Base-by-base conservation (phyloP, 1,140 invertebrate species). In the Gonioctena quinquepunctata region DNA sequence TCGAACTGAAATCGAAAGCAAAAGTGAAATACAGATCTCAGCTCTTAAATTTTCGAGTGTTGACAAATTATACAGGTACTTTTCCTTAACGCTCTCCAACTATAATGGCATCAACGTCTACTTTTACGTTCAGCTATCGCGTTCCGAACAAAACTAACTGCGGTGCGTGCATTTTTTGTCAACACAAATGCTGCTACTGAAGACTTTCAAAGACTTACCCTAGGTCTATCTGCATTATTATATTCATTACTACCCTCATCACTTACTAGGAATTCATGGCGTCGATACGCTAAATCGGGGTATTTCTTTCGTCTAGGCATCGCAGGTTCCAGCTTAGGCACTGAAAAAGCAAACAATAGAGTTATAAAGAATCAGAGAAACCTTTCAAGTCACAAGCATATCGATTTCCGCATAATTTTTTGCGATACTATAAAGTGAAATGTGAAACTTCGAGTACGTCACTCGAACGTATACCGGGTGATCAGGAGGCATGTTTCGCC, bases 291-390 rank as follows among this genome's bases (percentile, higher is more conserved):
- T 78, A 94, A 87, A 75, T 93, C 92, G 42, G 93, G 93, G 82
- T 92, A 92, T 86, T 95, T 94, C 88, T 94, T 94, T 78, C 92
- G 88, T 69, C 93, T 89, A 68, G 92, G 92, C 83, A 95, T 88
- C 68, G 92, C 90, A 68, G 93, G 93, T 84, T 94, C 93, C 85
- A 91, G 87, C 22, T 85, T 86, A 27, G 85, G 83, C 69, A 85
- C 87, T 88, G 84, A 69, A 87, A 68, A 16, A 66, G 60, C 28
- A 33, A 61, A 49, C 33, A 42, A 3, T n/a, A n/a, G 13, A n/a
- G 33, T 42, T 42, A n/a, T n/a, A 42, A 42, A 8, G 28, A 11
- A 42, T n/a, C n/a, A n/a, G n/a, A n/a, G 4, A 3, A 0, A 42
- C 2, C 13, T 2, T 42, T n/a, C n/a, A n/a, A n/a, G n/a, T n/a